phyloP scores from a whole-genome alignment of 1,140 invertebrate genomes.

The Formica selysi region DNA sequence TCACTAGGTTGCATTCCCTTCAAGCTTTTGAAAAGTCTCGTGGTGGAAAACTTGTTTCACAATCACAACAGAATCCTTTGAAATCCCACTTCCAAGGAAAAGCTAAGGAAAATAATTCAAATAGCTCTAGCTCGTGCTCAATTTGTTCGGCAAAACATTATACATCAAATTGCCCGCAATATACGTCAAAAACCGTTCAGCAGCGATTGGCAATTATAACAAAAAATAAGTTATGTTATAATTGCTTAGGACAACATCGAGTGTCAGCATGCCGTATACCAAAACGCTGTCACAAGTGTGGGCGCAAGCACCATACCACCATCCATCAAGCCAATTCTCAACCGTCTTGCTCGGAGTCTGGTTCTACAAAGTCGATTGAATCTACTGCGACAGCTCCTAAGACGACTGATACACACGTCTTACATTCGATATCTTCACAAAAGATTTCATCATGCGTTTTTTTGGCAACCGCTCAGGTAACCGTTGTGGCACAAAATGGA shows the following conservation, averaged over 20 bases:
- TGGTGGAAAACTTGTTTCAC: background rate
- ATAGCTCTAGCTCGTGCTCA: fast-evolving
- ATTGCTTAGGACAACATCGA: background rate
- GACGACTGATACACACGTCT: background rate
- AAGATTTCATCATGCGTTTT: background rate
- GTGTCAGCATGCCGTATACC: background rate
- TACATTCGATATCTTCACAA: background rate
- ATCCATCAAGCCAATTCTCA: background rate
- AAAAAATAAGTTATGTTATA: background rate
- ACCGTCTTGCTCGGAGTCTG: too few species aligned
- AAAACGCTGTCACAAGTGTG: background rate
- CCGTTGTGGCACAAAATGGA: background rate
- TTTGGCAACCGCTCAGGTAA: background rate
- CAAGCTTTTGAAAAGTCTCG: background rate
- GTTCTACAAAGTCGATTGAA: background rate
- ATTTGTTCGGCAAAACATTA: background rate
- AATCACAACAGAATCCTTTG: too few species aligned
- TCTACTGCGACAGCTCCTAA: background rate
- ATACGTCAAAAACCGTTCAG: background rate
- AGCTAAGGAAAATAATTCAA: too few species aligned
- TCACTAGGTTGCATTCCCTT: background rate
- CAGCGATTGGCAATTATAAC: background rate
- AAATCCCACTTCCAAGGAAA: background rate
- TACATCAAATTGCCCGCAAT: background rate
- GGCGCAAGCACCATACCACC: background rate